Percentiles rank a stretch among this genome's conserved stretches.
phyloP scores from a whole-genome alignment of 1,140 invertebrate genomes.

The Monomorium pharaonis region DNA sequence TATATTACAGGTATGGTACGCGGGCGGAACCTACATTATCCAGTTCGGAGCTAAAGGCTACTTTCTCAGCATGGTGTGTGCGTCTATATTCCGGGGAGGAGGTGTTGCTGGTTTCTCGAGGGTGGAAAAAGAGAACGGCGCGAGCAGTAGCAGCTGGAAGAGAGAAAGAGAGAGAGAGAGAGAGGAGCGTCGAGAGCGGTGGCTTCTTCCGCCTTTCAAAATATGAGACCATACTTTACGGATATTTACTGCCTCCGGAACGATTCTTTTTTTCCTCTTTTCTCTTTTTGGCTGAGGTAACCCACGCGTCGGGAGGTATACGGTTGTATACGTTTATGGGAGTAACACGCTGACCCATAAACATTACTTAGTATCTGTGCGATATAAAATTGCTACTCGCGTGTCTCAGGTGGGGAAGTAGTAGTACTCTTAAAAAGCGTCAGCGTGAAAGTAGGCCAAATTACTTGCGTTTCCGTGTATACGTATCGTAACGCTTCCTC shows the following conservation, averaged over 20 bases:
- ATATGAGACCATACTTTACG: constrained; percentile 75
- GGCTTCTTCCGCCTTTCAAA: constrained; percentile 76
- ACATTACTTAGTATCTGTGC: constrained; percentile 69
- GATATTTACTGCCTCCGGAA: constrained; percentile 72
- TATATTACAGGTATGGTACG: constrained; percentile 72
- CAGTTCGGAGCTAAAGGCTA: constrained; percentile 74
- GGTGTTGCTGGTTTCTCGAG: constrained; percentile 60
- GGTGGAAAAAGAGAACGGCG: constrained; percentile 45
- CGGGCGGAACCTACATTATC: constrained; percentile 74
- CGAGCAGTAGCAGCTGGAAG: constrained; percentile 31
- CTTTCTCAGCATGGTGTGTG: constrained; percentile 61
- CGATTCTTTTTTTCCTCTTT: constrained; percentile 27
- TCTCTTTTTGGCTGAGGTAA: constrained; percentile 46
- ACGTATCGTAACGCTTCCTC: not conserved
- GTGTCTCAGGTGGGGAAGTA: constrained; percentile 27
- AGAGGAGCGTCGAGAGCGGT: constrained; percentile 53
- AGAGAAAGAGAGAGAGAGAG: constrained; percentile 33
- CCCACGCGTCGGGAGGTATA: constrained; percentile 11
- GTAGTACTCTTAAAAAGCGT: constrained; percentile 37
- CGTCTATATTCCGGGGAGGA: constrained; percentile 2
- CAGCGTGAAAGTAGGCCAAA: constrained; percentile 11
- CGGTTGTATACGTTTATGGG: constrained; percentile 50
- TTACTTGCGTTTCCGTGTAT: constrained; percentile 7
- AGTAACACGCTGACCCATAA: constrained; percentile 71
- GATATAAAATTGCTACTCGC: constrained; percentile 43